These are phyloP conservation scores for Sebastolobus altivelis DNA, from an alignment of 2,797 vertebrate genomes.

Conservation along the genomic window DNA sequence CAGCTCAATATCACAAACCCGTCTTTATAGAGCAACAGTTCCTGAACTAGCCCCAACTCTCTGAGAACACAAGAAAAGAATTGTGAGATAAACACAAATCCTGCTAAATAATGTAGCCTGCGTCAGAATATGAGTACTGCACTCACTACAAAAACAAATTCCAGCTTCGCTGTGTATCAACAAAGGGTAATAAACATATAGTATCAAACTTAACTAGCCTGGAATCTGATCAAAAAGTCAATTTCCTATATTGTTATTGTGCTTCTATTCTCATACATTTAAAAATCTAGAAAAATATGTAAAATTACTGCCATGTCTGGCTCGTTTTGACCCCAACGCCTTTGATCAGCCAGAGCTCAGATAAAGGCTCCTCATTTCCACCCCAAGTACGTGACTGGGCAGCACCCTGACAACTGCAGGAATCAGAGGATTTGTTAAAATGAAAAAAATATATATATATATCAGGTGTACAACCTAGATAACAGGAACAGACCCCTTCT, in stretches of 20 bases:
- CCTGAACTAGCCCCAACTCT: not conserved
- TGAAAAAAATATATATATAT: not conserved
- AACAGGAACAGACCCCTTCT: not conserved
- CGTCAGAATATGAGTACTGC: not conserved
- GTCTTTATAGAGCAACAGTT: not conserved
- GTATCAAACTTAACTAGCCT: slow-evolving; percentile 33
- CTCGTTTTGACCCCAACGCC: slow-evolving; percentile 31
- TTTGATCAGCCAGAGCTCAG: slow-evolving; percentile 46
- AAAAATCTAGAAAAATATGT: slow-evolving; percentile 7
- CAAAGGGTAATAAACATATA: slow-evolving; percentile 22
- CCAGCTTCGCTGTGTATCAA: not conserved
- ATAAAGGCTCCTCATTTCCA: slow-evolving; percentile 54
- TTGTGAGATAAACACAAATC: slow-evolving; percentile 1
- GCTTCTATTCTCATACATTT: slow-evolving; percentile 12
- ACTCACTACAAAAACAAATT: slow-evolving; percentile 18
- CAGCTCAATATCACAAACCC: not conserved
- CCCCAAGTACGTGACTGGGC: slow-evolving; percentile 3
- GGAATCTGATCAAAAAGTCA: slow-evolving; percentile 27
- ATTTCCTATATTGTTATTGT: not conserved
- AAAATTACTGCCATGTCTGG: slow-evolving; percentile 46
- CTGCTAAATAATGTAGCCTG: not conserved
- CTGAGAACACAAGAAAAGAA: not conserved
- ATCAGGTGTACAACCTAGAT: not conserved
- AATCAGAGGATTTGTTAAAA: not conserved
- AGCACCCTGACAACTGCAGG: not conserved